Conservation (phyloP, 2,113 vertebrate genomes). For the Rhinoderma darwinii region DNA sequence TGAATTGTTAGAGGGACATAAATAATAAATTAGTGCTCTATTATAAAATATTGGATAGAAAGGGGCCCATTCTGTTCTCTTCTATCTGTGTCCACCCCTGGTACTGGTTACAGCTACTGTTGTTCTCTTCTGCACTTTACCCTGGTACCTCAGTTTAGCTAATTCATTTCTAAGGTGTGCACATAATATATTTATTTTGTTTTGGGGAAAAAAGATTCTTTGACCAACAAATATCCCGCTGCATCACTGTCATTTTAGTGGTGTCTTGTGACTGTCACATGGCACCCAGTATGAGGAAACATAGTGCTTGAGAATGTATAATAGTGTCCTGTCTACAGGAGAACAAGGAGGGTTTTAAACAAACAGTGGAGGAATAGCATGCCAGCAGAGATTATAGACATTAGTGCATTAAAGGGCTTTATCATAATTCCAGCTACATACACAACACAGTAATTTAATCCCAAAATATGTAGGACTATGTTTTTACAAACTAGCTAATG, state of each 20-base stretch:
- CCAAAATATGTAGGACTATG: background rate
- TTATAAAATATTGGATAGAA: no score
- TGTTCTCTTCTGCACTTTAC: no score
- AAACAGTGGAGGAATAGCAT: conserved; percentile 16
- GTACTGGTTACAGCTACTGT: no score
- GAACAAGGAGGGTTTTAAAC: conserved; percentile 15
- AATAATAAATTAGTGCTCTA: no score
- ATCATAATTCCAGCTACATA: background rate
- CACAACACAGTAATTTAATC: background rate
- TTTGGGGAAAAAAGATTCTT: background rate
- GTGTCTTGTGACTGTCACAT: conserved; percentile 26
- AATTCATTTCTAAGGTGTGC: background rate
- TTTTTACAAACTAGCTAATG: background rate
- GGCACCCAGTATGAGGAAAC: conserved; percentile 13
- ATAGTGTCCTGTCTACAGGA: conserved; percentile 11
- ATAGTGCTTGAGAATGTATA: conserved; percentile 3
- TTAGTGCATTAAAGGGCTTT: conserved; percentile 18
- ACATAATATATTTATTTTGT: background rate
- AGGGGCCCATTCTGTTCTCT: no score
- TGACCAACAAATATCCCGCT: background rate
- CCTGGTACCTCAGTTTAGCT: background rate
- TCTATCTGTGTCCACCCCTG: no score
- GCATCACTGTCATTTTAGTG: background rate
- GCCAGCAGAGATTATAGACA: conserved; percentile 26
- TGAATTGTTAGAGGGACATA: no score